Evolutionary conservation across 2,797 vertebrate species (phyloP).

Genomic region (Poecilia velifera): DNA sequence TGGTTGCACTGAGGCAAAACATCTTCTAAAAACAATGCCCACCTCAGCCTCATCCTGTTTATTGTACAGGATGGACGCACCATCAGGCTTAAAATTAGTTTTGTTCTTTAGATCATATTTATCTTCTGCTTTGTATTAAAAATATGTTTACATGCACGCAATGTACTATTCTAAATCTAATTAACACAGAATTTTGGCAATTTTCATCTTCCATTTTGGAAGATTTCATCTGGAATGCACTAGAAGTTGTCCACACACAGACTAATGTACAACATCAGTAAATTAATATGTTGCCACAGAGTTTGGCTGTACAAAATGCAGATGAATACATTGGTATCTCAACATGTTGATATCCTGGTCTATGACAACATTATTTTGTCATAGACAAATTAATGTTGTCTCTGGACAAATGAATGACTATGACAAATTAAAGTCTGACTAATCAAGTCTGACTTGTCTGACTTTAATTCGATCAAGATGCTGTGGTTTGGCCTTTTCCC

Average conservation of each 20-base stretch:
- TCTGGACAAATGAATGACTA: no score
- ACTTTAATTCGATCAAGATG: neutral
- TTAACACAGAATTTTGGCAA: neutral
- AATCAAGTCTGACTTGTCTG: neutral
- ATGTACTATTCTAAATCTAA: neutral
- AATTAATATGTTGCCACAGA: neutral
- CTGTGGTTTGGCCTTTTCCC: neutral
- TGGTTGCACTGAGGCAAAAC: neutral
- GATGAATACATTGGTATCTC: neutral
- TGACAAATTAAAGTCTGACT: no score
- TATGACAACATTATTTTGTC: no score
- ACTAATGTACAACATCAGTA: neutral
- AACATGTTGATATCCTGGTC: neutral
- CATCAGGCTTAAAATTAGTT: neutral
- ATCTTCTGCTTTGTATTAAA: neutral
- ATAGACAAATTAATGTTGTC: no score
- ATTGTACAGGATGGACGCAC: neutral
- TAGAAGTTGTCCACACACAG: neutral
- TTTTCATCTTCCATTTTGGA: neutral
- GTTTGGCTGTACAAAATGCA: neutral
- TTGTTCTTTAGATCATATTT: neutral
- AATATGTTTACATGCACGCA: neutral
- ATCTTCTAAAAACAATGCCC: neutral
- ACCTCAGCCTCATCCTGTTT: neutral
- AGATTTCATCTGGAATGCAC: neutral